Evolutionary conservation across 2,888 invertebrate species (phyloP).

Genomic region (Apotomis capreana): DNA sequence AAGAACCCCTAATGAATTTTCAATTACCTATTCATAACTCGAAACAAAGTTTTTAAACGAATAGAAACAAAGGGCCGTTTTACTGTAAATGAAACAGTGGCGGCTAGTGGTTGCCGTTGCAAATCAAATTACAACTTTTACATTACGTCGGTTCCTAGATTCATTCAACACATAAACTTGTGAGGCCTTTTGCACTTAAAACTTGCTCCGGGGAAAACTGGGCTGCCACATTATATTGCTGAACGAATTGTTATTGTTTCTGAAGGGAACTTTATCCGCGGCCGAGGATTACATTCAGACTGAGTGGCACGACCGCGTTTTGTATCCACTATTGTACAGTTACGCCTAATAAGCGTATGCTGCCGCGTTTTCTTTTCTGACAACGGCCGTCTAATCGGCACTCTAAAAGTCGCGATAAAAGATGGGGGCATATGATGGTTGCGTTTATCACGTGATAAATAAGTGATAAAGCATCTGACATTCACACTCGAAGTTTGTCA

Average conservation of each 20-base stretch:
- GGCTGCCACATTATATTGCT: slow-evolving; percentile 68
- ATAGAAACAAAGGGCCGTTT: slow-evolving; percentile 60
- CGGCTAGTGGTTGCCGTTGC: slow-evolving; percentile 64
- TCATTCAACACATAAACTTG: slow-evolving; percentile 74
- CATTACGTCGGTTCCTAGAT: slow-evolving; percentile 68
- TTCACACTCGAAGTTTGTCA: too few species aligned
- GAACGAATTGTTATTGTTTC: slow-evolving; percentile 74
- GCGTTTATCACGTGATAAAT: too few species aligned
- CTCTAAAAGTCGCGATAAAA: too few species aligned
- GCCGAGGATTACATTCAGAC: slow-evolving; percentile 62
- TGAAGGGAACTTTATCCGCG: slow-evolving; percentile 67
- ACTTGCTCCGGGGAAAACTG: slow-evolving; percentile 66
- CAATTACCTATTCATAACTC: slow-evolving; percentile 61
- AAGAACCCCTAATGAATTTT: slow-evolving; percentile 52
- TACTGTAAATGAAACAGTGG: slow-evolving; percentile 64
- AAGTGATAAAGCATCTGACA: too few species aligned
- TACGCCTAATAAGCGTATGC: slow-evolving; percentile 23
- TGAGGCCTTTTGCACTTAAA: slow-evolving; percentile 75
- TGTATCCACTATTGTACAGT: slow-evolving; percentile 33
- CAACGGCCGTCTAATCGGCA: background rate
- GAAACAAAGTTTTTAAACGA: slow-evolving; percentile 60
- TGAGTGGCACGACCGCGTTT: slow-evolving; percentile 56
- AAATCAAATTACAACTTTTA: slow-evolving; percentile 77
- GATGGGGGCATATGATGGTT: too few species aligned
- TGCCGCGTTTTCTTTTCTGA: background rate